phyloP scores from a whole-genome alignment of 2,888 invertebrate species.

The Thelaira solivaga region DNA sequence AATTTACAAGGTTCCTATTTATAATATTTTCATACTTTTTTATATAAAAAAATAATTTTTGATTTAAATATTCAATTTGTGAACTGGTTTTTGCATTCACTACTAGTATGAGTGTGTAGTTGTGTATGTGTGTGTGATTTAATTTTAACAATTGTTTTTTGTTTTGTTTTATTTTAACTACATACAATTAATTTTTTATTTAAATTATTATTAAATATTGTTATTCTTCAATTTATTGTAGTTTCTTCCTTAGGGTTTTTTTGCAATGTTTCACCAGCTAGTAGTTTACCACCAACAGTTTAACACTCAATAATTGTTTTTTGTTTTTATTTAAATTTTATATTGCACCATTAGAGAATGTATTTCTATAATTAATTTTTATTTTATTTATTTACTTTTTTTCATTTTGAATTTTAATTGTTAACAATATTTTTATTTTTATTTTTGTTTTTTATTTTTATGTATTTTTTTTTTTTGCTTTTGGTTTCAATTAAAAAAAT shows the following conservation, averaged over 20 bases:
- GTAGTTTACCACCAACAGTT: conserved; percentile 15
- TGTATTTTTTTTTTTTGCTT: no score
- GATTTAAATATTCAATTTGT: conserved; percentile 12
- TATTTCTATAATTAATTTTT: conserved; percentile 11
- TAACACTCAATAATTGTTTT: no score
- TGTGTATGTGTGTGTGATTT: neutral
- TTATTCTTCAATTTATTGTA: conserved; percentile 51
- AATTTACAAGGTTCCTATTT: conserved; percentile 44
- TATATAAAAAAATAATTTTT: conserved; percentile 36
- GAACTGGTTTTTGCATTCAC: neutral
- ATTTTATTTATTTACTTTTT: conserved; percentile 3
- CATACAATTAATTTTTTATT: conserved; percentile 31
- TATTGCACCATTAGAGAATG: conserved; percentile 60
- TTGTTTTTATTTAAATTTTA: conserved; percentile 25
- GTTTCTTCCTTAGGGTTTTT: conserved; percentile 37
- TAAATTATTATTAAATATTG: conserved; percentile 24
- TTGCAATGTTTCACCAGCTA: conserved; percentile 24
- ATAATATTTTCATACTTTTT: neutral
- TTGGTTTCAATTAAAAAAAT: conserved; percentile 53
- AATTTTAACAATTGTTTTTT: conserved; percentile 45
- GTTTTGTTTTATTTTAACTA: conserved; percentile 26
- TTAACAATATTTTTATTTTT: conserved; percentile 52
- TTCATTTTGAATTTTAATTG: conserved; percentile 43
- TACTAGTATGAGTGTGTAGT: conserved; percentile 13
- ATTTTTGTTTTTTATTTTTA: conserved; percentile 6